These are phyloP conservation scores for Drosophila rellima DNA, from an alignment of 2,888 invertebrate species.

Conservation along the genomic window DNA sequence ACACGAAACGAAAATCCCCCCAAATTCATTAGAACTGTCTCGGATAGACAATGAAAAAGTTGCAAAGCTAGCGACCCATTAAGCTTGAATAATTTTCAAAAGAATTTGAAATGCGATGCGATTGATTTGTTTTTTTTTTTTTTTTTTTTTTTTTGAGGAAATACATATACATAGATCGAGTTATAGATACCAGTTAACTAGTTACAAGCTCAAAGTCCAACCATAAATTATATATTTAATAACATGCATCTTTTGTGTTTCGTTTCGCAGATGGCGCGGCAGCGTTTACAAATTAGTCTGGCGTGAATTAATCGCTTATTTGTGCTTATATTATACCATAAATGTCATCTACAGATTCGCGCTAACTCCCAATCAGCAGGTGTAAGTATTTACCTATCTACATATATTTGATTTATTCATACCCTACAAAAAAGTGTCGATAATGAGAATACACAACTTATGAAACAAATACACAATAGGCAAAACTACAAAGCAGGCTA, in stretches of 20 bases:
- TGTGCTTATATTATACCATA: slow-evolving; percentile 93
- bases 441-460: too few species aligned
- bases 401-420: not conserved
- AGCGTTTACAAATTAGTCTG: slow-evolving; percentile 98
- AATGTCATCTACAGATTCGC: slow-evolving; percentile 95
- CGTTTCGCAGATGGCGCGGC: slow-evolving; percentile 93
- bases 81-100: slow-evolving; percentile 32
- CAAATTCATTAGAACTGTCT: slow-evolving; percentile 58
- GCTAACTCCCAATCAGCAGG: slow-evolving; percentile 92
- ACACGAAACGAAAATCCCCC: slow-evolving; percentile 14
- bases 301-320: slow-evolving; percentile 95
- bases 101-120: slow-evolving; percentile 34
- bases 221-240: slow-evolving; percentile 21
- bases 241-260: slow-evolving; percentile 77
- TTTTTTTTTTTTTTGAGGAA: slow-evolving; percentile 32
- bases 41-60: slow-evolving; percentile 34
- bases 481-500: too few species aligned
- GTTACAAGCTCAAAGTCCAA: slow-evolving; percentile 39
- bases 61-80: slow-evolving; percentile 59
- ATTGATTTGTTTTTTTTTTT: not conserved
- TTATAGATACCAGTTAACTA: slow-evolving; percentile 9
- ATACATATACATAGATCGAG: not conserved
- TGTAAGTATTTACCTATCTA: slow-evolving; percentile 86
- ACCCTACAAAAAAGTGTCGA: too few species aligned
- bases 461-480: too few species aligned